Evolutionary conservation across 2,888 invertebrate genomes (phyloP), one percentile per base, ranked within the genome.

Genomic region (Agrotis ipsilon): DNA sequence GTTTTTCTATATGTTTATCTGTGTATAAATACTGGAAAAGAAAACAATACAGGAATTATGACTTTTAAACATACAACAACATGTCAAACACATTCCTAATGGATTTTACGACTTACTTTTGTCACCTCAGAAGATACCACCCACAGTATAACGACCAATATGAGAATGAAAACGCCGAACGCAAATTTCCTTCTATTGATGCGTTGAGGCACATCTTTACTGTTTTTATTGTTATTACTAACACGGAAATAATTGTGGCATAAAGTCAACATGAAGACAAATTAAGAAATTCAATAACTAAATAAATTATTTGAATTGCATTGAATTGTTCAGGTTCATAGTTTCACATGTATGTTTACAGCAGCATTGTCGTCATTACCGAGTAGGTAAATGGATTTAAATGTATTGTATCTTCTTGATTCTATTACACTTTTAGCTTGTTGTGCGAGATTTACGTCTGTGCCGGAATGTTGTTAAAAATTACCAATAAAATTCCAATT

Each of bases 111-210:
- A 81, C 87, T 93, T 96, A 99, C 99, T 97, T 99, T 98, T 75
- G 99, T 99, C 75, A 99, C 96, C 96, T 99, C 99, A 51, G 99
- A 98, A 62, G 99, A 99, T 66, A 98, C 97, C 66, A 99, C 99
- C 99, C 99, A 99, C 88, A 99, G 97, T 72, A 99, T 96, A 95
- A 99, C 99, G 83, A 99, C 99, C 87, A 99, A 95, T 82, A 99
- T 94, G 78, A 99, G 96, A 86, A 99, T 97, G 88, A 98, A 97
- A 83, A 99, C 96, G 87, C 99, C 99, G 87, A 99, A 96, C 76
- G 98, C 96, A 86, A 99, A 97, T 89, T 94, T 94, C 86, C 91
- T 93, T 82, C 91, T 94, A 82, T 92, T 93, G 76, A 89, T 89
- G 79, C 92, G 91, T 80, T 93, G 93, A 46, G 81, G 87, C 78